Evolutionary conservation across 2,797 vertebrate genomes (phyloP), one percentile per base, ranked within the genome.

Genomic region (Eutrigla gurnardus): DNA sequence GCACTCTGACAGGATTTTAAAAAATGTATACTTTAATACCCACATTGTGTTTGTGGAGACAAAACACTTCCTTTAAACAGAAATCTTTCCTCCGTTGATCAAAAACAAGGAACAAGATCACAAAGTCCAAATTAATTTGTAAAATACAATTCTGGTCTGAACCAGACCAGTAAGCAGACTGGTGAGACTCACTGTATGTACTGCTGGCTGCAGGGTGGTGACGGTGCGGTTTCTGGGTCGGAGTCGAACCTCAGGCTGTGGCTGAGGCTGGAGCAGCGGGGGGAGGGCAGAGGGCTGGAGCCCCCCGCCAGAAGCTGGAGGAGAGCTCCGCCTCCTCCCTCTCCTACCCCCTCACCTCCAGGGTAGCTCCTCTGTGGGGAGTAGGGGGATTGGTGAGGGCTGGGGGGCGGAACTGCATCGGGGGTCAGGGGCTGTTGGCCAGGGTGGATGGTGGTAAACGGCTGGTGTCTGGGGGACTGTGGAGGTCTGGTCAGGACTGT

Each of bases 231-330:
- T 78, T 99, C 97, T 0, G 97, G 96, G 89, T 99, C 97, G 1
- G 96, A 91, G 88, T 96, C 97, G 91, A 97, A 99, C 85, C 97
- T 96, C 92, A 97, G 97, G 82, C 97, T 97, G 92, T 96, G 96
- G 92, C 94, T 97, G 75, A 97, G 96, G 90, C 95, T 96, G 83
- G 96, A 95, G 81, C 97, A 98, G 68, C 97, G 96, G 0, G 97
- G 97, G 17, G 97, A 98, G 32, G 97, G 79, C 42, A 98, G 92
- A 0, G 97, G 97, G 72, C 96, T 96, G 86, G 97, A 94, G 2
- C 97, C 96, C 0, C 97, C 97, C 0, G 96, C 96, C 77, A 99
- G 94, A 86, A 96, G 95, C 86, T 93, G 96, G 61, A 98, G 94
- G 53, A 98, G 93, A 11, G 95, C 88, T 1, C 86, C 80, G 0